Evolutionary conservation across 2,888 invertebrate species (phyloP).

Genomic region (Sesamia inferens): DNA sequence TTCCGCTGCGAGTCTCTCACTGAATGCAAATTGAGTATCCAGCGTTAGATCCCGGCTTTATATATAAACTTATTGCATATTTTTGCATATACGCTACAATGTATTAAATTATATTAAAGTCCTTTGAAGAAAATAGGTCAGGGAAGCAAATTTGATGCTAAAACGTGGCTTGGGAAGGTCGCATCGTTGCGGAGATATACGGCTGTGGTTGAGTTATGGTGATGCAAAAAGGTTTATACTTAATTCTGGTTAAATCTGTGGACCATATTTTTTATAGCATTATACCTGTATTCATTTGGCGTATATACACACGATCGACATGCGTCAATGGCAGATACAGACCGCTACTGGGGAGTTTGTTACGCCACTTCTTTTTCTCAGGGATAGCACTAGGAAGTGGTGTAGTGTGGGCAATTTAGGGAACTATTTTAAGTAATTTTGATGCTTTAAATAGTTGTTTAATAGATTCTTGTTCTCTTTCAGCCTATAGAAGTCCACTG

Average conservation of each 20-base stretch:
- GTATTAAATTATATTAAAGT: conserved; percentile 60
- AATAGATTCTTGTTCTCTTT: no score
- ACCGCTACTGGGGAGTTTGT: not conserved
- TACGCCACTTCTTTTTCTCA: not conserved
- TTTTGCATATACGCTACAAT: conserved; percentile 62
- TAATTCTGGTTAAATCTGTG: conserved; percentile 11
- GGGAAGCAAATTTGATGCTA: conserved; percentile 58
- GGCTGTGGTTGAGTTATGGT: conserved; percentile 25
- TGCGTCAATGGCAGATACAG: not conserved
- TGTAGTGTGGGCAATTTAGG: not conserved
- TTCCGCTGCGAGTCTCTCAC: conserved; percentile 62
- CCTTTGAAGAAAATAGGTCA: conserved; percentile 58
- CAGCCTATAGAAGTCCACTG: no score
- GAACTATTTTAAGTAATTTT: not conserved
- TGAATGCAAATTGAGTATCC: conserved; percentile 72
- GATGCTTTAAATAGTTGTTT: no score
- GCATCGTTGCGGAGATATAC: conserved; percentile 24
- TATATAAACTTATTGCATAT: conserved; percentile 67
- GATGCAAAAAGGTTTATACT: conserved; percentile 17
- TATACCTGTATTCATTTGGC: not conserved
- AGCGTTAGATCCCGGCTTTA: conserved; percentile 59
- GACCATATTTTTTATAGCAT: not conserved
- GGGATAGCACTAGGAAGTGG: not conserved
- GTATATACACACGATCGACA: not conserved
- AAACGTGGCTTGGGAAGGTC: conserved; percentile 37